Evolutionary conservation across 2,797 vertebrate species (phyloP).

Genomic region (Semotilus atromaculatus): DNA sequence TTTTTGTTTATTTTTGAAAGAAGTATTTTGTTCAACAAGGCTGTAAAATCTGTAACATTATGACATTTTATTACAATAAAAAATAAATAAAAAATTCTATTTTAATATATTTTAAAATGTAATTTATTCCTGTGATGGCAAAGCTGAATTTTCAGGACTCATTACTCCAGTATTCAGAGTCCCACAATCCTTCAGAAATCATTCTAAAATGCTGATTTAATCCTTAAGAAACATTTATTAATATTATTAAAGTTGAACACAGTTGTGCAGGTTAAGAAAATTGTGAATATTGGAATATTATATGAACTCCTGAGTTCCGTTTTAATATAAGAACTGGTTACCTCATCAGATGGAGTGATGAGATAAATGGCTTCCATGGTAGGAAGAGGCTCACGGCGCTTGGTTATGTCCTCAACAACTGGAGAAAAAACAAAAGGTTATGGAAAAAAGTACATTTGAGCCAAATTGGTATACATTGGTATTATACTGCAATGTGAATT

Average conservation of each 20-base stretch:
- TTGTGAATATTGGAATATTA: not conserved
- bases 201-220: not conserved
- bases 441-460: not conserved
- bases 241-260: not conserved
- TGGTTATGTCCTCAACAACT: conserved; percentile 97
- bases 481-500: not conserved
- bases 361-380: conserved; percentile 88
- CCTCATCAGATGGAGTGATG: conserved; percentile 81
- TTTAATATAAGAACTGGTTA: conserved; percentile 48
- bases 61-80: not conserved
- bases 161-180: not conserved
- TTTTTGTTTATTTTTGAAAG: not conserved
- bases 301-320: not conserved
- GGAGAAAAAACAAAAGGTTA: not conserved
- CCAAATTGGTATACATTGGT: not conserved
- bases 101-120: not conserved
- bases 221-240: not conserved
- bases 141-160: not conserved
- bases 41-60: not conserved
- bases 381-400: conserved; percentile 91
- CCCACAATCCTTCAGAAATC: no score
- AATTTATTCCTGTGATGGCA: not conserved
- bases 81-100: not conserved
- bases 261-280: no score
- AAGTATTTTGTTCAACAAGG: not conserved